Percentiles rank a stretch among this genome's conserved stretches.
Conservation (phyloP, 2,797 vertebrate species). For the Tokudaia muenninki region DNA sequence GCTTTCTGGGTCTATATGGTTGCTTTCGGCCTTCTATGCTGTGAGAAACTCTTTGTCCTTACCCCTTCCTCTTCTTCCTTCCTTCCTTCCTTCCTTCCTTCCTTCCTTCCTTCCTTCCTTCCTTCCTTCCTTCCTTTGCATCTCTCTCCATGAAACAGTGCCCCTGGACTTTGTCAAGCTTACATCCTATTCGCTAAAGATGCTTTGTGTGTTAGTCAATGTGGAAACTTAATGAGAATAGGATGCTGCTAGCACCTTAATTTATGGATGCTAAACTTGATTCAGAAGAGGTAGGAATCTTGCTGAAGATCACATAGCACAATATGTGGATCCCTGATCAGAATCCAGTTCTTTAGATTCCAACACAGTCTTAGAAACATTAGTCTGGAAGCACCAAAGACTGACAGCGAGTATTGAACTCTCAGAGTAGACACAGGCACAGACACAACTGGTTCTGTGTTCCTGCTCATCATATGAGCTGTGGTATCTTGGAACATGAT, state of each 20-base stretch:
- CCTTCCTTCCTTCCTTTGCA: too few relatives aligned
- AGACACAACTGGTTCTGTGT: not conserved
- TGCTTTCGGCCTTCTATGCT: not conserved
- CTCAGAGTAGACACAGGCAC: not conserved
- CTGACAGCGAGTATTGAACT: not conserved
- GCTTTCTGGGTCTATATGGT: not conserved
- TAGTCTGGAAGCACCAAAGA: not conserved
- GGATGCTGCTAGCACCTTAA: not conserved
- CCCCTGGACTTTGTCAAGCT: not conserved
- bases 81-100: too few relatives aligned
- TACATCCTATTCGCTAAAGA: not conserved
- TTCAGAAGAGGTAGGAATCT: not conserved
- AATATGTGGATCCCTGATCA: not conserved
- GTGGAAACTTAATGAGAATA: not conserved
- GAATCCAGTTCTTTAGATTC: constrained; percentile 9
- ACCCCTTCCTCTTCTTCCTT: not conserved
- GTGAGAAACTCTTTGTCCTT: not conserved
- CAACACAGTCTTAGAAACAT: not conserved
- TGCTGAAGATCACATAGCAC: not conserved
- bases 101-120: not conserved
- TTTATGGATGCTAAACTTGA: not conserved
- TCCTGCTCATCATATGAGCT: not conserved
- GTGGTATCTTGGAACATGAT: not conserved
- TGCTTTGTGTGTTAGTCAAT: not conserved
- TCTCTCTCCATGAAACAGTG: not conserved